Conservation (phyloP, 1,140 invertebrate species). For the Diplogasteroides magnus region DNA sequence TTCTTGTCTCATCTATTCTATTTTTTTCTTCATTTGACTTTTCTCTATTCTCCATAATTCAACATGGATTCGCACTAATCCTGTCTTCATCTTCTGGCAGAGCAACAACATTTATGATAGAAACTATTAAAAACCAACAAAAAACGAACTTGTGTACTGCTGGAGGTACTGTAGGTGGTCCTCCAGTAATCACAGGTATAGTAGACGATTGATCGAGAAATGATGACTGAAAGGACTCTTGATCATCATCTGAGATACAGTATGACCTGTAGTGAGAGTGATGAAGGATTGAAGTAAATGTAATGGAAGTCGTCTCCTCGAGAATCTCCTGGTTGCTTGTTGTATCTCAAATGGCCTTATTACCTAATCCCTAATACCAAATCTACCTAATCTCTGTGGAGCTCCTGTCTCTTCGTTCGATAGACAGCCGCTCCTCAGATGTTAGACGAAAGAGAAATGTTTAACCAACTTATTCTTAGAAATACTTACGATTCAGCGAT, state of each 20-base stretch:
- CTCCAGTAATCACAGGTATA: too few relatives aligned
- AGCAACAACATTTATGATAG: too few relatives aligned
- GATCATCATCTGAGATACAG: conserved; percentile 6
- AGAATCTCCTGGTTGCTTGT: neutral
- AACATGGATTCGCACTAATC: too few relatives aligned
- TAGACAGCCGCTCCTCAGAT: neutral
- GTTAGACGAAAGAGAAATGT: conserved; percentile 3
- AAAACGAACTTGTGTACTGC: conserved; percentile 8
- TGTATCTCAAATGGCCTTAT: too few relatives aligned
- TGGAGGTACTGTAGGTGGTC: conserved; percentile 12
- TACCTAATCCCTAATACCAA: too few relatives aligned
- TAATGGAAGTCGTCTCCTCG: conserved; percentile 30
- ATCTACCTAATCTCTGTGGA: too few relatives aligned
- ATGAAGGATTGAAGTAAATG: conserved; percentile 38
- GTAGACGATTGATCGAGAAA: neutral
- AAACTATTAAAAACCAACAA: conserved; percentile 20
- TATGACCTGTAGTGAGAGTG: too few relatives aligned
- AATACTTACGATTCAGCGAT: conserved; percentile 29
- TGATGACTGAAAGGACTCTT: conserved; percentile 2
- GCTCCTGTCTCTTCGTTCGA: neutral
- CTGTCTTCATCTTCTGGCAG: too few relatives aligned
- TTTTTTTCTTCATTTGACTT: too few relatives aligned
- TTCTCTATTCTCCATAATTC: too few relatives aligned
- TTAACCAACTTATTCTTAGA: neutral
- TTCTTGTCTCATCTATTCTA: too few relatives aligned